Evolutionary conservation across 1,140 invertebrate species (phyloP).

Genomic region (Nephila pilipes): DNA sequence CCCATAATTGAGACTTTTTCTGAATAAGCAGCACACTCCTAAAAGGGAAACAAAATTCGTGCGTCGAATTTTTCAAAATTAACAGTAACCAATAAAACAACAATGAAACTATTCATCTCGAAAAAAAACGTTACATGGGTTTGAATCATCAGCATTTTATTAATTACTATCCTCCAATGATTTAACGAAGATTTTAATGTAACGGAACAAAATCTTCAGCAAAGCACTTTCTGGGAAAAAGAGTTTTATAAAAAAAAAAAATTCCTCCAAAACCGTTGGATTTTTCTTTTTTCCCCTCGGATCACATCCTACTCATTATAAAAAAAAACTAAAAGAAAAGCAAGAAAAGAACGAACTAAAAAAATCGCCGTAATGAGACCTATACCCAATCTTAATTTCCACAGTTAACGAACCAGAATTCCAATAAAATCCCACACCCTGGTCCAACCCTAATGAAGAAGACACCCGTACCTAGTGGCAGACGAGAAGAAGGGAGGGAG

Average conservation of each 20-base stretch:
- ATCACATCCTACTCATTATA: slow-evolving; percentile 5
- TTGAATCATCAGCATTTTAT: too few relatives aligned
- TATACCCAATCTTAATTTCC: slow-evolving; percentile 36
- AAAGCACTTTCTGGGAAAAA: background rate
- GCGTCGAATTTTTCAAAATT: too few relatives aligned
- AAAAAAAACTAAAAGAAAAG: background rate
- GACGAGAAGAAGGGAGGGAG: background rate
- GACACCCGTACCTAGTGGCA: slow-evolving; percentile 29
- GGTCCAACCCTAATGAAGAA: slow-evolving; percentile 70
- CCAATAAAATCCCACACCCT: slow-evolving; percentile 74
- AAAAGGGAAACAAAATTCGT: too few relatives aligned
- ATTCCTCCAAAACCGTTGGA: background rate
- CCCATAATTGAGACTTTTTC: too few relatives aligned
- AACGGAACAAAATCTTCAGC: background rate
- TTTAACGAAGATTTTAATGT: too few relatives aligned
- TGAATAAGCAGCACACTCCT: too few relatives aligned
- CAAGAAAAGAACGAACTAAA: background rate
- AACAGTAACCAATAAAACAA: background rate
- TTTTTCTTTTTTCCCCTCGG: background rate
- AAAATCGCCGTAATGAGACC: slow-evolving; percentile 48
- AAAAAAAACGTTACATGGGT: too few relatives aligned
- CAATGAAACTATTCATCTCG: background rate
- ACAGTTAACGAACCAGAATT: slow-evolving; percentile 74
- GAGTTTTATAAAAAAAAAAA: background rate
- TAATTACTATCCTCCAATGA: too few relatives aligned